Conservation (phyloP, 2,888 invertebrate genomes). For the Pinctada fucata region DNA sequence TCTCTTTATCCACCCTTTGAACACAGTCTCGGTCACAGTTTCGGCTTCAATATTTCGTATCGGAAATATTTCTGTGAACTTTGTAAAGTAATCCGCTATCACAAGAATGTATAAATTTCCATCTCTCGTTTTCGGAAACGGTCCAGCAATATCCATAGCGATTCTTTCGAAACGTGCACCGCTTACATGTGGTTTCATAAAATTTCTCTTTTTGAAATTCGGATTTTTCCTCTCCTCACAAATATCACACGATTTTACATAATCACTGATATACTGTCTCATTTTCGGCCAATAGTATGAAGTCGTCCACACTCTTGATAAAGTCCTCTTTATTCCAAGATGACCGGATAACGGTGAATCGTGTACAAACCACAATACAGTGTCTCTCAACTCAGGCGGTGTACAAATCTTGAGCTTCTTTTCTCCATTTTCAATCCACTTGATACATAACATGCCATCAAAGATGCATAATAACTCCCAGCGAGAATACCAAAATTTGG, state of each 20-base stretch:
- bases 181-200: slow-evolving; percentile 16
- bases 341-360: slow-evolving; percentile 1
- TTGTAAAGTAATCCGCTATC: too few relatives aligned
- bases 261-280: slow-evolving; percentile 1
- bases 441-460: slow-evolving; percentile 2
- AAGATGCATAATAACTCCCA: not conserved
- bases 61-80: slow-evolving; percentile 9
- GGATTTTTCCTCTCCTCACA: not conserved
- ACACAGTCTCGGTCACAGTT: slow-evolving; percentile 14
- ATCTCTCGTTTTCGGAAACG: too few relatives aligned
- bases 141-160: too few relatives aligned
- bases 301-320: not conserved
- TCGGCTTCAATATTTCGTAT: slow-evolving; percentile 16
- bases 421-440: not conserved
- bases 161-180: slow-evolving; percentile 20
- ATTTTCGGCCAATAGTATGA: too few relatives aligned
- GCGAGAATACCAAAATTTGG: slow-evolving; percentile 1
- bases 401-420: not conserved
- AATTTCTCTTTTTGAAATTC: too few relatives aligned
- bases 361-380: not conserved
- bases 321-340: not conserved
- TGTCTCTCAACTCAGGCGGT: not conserved
- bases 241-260: not conserved
- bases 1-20: too few relatives aligned
- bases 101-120: slow-evolving; percentile 18